Base-by-base conservation (phyloP, 2,797 vertebrate species). In the Pangasius mekongensis region DNA sequence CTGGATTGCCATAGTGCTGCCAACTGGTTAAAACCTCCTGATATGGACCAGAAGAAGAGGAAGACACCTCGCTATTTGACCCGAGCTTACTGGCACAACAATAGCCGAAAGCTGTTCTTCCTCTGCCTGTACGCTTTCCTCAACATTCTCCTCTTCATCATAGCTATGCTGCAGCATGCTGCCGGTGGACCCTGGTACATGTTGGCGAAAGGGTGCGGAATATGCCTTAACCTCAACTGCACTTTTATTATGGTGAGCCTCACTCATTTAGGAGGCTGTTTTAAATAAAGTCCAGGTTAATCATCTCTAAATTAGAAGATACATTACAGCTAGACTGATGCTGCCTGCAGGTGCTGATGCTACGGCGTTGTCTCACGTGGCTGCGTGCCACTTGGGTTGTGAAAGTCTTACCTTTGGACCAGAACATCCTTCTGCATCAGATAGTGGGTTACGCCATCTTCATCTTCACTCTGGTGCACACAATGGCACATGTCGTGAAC, bases 171-270 rank as follows among this genome's bases (percentile, higher is more conserved):
- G 86, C 90, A 60, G 56, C 91, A 97, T 64, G 24, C 86, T 0
- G 6, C 90, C 0, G 93, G 88, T 0, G 95, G 96, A 0, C 67
- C 47, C 84, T 97, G 95, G 91, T 86, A 94, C 92, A 95, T 94
- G 94, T 80, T 98, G 91, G 97, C 97, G 86, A 96, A 94, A 36
- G 97, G 97, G 91, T 98, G 97, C 0, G 97, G 98, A 1, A 97
- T 96, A 86, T 98, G 98, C 88, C 96, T 99, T 90, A 97, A 98
- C 95, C 97, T 99, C 91, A 97, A 97, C 96, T 98, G 97, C 84
- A 96, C 97, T 64, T 96, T 98, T 30, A 91, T 98, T 3, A 94
- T 95, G 93, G 97, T 98, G 94, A 93, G 95, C 22, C 27, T 52
- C 47, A 82, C 56, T 27, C 36, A 3, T 73, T 43, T 16, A 66